Base-by-base conservation (phyloP, 2,888 invertebrate species). In the Unio pictorum region DNA sequence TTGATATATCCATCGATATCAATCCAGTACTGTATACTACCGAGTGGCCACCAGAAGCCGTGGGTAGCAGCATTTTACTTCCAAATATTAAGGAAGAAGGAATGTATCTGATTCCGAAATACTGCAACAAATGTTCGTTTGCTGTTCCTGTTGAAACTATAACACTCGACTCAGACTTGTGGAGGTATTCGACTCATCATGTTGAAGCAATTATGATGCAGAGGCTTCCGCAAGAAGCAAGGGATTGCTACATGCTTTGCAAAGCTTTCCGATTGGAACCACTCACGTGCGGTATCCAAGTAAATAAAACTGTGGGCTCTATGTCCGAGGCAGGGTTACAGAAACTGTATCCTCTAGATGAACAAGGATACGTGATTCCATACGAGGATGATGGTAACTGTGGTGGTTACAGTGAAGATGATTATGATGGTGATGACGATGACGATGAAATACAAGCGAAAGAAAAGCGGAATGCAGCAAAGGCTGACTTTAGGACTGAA, bases 261-360 rank as follows among this genome's bases (percentile, higher is more conserved):
- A 74, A 74, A 63, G 30, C 62, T 8, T 68, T 74, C 56, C 28
- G 73, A 17, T 67, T 74, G 73, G 73, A 74, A 57, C 73, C 73
- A 20, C 23, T 74, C 17, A 61, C 71, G 15, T 74, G 73, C 57
- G 55, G 68, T 55, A 64, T 74, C 30, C 61, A 71, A 28, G 56
- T 45, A 28, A 1, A 56, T 11, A 30, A 20, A 15, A n/a, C 1
- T 64, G 45, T 63, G 5, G n/a, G 45, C 11, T 45, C 15, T 11
- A 45, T 45, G 45, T 45, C 45, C 2, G 45, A 45, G 15, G 3
- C 45, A 45, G 45, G 11, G 11, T 45, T 45, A 45, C 45, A 45
- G 15, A 45, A 45, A 15, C 45, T 45, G 11, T 15, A 1, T 45
- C 15, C 45, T 45, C 45, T 45, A 11, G 45, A 45, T 11, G 45